Evolutionary conservation across 2,797 vertebrate species (phyloP), one percentile per base, ranked within the genome.

Genomic region (Phrynocephalus forsythii): DNA sequence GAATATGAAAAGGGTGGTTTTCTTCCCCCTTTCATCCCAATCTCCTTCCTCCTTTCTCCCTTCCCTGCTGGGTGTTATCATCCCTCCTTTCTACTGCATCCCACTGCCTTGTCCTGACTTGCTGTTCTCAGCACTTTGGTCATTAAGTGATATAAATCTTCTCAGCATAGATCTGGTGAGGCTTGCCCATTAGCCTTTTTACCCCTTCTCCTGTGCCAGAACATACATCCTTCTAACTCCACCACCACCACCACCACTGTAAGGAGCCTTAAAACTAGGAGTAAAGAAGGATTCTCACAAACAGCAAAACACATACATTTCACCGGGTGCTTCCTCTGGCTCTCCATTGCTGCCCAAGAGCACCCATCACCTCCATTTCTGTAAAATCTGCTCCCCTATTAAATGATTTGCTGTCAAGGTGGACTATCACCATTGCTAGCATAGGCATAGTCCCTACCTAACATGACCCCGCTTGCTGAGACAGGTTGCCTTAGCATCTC

Each of bases 401-500:
- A 75, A 88, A 16, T 0, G 24, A 80, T 69, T 81, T 22, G 15
- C 8, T 87, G 88, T 90, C 89, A 90, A 91, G 87, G 79, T 20
- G 60, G 60, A 75, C 82, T 0, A 80, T 52, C n/a, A 4, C 83
- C 0, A 0, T 56, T 44, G 69, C 88, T 83, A 81, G 78, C 63
- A 22, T 0, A 79, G 90, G 60, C 20, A 82, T 83, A 24, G 60
- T 60, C 90, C 76, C 86, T 90, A 90, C 92, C 89, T 88, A 63
- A 94, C 60, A 67, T 95, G 89, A 89, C 81, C 93, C 91, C 91
- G 5, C 0, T 79, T 92, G 26, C 86, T 18, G 52, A 87, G 87
- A 89, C 88, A 91, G 84, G 67, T 92, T 69, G 83, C 87, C 86
- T 91, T 94, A 83, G 82, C 87, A 90, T 88, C 71, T 92, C 75